Evolutionary conservation across 1,140 invertebrate species (phyloP), one percentile per base, ranked within the genome.

Genomic region (Rhizoglyphus robini): DNA sequence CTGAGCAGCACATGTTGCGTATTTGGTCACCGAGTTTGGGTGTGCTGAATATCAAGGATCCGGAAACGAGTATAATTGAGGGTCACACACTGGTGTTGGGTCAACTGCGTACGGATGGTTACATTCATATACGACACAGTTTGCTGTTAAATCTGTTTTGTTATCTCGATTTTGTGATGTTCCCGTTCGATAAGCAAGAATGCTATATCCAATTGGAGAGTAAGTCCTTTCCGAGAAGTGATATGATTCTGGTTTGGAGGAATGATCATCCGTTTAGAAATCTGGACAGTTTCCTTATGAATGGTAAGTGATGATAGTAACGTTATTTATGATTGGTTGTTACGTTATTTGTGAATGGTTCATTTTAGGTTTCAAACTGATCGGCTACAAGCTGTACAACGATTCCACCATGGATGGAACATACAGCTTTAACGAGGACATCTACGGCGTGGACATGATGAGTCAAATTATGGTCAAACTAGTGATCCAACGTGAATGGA

Each of bases 1-100:
- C 18, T 63, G 15, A 18, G 5, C 47, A 36, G 13, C 61, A 63
- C 23, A 29, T 63, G 18, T 31, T 51, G 3, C 32, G 61, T 4
- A 63, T 63, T 49, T 63, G 61, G 61, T 57, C 32, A 8, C 61
- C 61, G 11, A 54, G 47, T 11, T 63, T 63, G 23, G 61, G 61
- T 36, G 61, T 63, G 4, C 61, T 38, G 5, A 46, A 63, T 49
- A 36, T 63, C 5, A 57, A 38, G n/a, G 61, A 63, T 20, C 61
- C 61, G 32, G 61, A 36, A 5, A 25, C 61, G 20, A 46, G 27
- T 5, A 13, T 36, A 5, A 15, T 63, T 3, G 5, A 63, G 8
- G 61, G 32, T 8, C 4, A 63, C 4, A 46, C 36, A 8, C 15
- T 63, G 11, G 5, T 36, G 13, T 23, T 41, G 15, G 13, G 27